A percentile compares a stretch with the other conserved stretches of the same genome.
phyloP scores from a whole-genome alignment of 1,140 invertebrate genomes.

The Aethina tumida region DNA sequence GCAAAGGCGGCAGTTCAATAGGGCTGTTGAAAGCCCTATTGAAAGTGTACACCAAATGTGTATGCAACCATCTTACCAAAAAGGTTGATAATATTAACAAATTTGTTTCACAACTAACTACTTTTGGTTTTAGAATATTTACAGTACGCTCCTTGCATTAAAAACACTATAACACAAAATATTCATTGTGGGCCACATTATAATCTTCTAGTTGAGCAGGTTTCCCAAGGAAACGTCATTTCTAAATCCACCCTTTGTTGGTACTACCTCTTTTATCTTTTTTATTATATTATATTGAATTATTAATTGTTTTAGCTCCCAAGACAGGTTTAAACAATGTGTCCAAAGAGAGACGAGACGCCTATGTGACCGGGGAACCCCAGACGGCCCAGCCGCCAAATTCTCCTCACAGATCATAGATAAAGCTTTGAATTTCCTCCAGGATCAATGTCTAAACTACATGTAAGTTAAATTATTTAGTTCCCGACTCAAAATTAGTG shows the following conservation, averaged over 20 bases:
- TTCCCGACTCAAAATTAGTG: not conserved
- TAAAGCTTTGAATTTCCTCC: slow-evolving; percentile 47
- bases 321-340: slow-evolving; percentile 47
- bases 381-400: slow-evolving; percentile 38
- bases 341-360: slow-evolving; percentile 42
- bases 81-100: slow-evolving; percentile 31
- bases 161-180: slow-evolving; percentile 45
- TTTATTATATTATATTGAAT: not conserved
- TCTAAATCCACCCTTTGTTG: slow-evolving; percentile 47
- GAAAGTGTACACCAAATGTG: slow-evolving; percentile 50
- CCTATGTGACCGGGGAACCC: slow-evolving; percentile 40
- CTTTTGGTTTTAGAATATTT: slow-evolving; percentile 43
- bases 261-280: slow-evolving; percentile 26
- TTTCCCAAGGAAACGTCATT: slow-evolving; percentile 42
- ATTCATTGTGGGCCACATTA: slow-evolving; percentile 47
- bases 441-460: slow-evolving; percentile 48
- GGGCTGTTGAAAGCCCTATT: slow-evolving; percentile 46
- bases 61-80: slow-evolving; percentile 44
- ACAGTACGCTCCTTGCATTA: slow-evolving; percentile 48
- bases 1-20: slow-evolving; percentile 44
- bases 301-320: slow-evolving; percentile 36
- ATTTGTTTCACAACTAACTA: slow-evolving; percentile 1
- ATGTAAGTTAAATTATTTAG: slow-evolving; percentile 37
- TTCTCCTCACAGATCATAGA: slow-evolving; percentile 46
- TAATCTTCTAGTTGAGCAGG: slow-evolving; percentile 44